Conservation (phyloP, 2,888 invertebrate species). For the Trachelus iudaicus region DNA sequence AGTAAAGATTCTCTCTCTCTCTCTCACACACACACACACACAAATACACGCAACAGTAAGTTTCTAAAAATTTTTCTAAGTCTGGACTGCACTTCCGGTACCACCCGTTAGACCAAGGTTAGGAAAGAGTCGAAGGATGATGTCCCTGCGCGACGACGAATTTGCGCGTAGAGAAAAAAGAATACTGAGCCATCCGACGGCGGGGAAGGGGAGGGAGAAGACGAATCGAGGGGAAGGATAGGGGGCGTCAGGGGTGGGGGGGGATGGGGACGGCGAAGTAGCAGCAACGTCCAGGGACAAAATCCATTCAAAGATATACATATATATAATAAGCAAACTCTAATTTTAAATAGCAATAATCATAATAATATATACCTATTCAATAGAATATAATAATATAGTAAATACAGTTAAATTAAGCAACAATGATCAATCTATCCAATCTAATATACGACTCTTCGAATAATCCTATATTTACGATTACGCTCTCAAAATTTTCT, state of each 20-base stretch:
- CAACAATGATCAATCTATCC: constrained; percentile 57
- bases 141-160: neutral
- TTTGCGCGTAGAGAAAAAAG: no score
- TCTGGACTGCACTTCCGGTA: constrained; percentile 17
- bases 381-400: constrained; percentile 64
- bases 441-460: constrained; percentile 27
- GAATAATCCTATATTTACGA: constrained; percentile 41
- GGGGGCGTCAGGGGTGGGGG: neutral
- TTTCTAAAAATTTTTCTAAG: constrained; percentile 21
- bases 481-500: constrained; percentile 23
- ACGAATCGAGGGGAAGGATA: neutral
- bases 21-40: constrained; percentile 14
- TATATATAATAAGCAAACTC: constrained; percentile 35
- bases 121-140: constrained; percentile 12
- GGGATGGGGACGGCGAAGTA: neutral
- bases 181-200: no score
- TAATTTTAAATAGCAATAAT: constrained; percentile 32
- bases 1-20: constrained; percentile 21
- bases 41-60: no score
- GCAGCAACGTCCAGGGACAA: neutral
- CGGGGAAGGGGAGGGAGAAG: no score
- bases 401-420: constrained; percentile 65
- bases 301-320: constrained; percentile 22
- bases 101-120: constrained; percentile 19
- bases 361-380: constrained; percentile 58